Evolutionary conservation across 2,797 vertebrate species (phyloP).

Genomic region (Xerus rutilus): DNA sequence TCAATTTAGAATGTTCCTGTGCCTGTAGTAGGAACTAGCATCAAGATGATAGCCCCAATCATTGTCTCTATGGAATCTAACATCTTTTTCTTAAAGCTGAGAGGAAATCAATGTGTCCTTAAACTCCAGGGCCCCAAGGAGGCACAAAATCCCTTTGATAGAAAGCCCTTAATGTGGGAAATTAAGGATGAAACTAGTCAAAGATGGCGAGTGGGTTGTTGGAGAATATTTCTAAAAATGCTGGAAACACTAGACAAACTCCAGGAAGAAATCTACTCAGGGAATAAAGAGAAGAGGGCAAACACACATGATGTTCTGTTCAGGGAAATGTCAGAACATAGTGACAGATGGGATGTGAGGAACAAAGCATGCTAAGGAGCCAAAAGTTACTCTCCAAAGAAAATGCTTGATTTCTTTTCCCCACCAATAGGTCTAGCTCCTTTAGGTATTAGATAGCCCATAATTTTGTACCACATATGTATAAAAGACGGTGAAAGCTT

Average conservation of each 20-base stretch:
- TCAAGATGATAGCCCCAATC: not conserved
- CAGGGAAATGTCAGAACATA: constrained; percentile 73
- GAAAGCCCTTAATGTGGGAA: constrained; percentile 7
- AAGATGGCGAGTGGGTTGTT: constrained; percentile 25
- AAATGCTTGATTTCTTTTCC: constrained; percentile 36
- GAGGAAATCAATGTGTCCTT: constrained; percentile 32
- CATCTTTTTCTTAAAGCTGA: constrained; percentile 19
- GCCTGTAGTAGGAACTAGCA: not conserved
- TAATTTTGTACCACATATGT: not conserved
- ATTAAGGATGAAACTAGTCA: constrained; percentile 21
- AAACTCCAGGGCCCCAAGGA: not conserved
- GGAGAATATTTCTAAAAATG: constrained; percentile 55
- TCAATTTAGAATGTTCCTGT: not conserved
- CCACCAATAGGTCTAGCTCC: constrained; percentile 7
- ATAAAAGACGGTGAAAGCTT: not conserved
- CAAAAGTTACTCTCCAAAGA: constrained; percentile 68
- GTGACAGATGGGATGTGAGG: constrained; percentile 70
- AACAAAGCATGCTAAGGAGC: constrained; percentile 70
- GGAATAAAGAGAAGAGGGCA: constrained; percentile 71
- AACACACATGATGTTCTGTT: constrained; percentile 71
- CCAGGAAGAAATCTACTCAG: constrained; percentile 32
- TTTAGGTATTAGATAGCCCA: constrained; percentile 41
- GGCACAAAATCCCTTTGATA: not conserved
- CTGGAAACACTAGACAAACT: constrained; percentile 50
- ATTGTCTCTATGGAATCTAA: not conserved